Evolutionary conservation across 2,113 vertebrate genomes (phyloP).

Genomic region (Scatophagus argus): DNA sequence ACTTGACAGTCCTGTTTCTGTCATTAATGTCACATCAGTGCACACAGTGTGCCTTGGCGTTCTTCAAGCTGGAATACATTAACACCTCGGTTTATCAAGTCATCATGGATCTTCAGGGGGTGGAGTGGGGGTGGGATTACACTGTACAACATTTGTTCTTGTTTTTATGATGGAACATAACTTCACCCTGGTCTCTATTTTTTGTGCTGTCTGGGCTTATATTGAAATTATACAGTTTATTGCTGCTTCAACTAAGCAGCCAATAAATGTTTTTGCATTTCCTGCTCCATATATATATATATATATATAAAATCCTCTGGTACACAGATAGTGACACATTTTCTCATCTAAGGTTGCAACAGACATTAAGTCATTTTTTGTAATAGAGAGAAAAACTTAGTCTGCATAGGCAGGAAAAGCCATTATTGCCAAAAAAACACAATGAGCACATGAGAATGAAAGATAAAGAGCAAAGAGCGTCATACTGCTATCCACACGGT

Average conservation of each 20-base stretch:
- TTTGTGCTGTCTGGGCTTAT: neutral
- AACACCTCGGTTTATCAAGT: conserved; percentile 69
- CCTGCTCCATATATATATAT: neutral
- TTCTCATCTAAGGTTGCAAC: conserved; percentile 24
- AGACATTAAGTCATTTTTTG: conserved; percentile 29
- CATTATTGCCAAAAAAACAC: conserved; percentile 2
- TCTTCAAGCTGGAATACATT: conserved; percentile 70
- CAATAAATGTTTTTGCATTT: conserved; percentile 11
- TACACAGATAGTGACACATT: conserved; percentile 8
- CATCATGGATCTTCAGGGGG: conserved; percentile 40
- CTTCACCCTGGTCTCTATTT: conserved; percentile 20
- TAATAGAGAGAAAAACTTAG: conserved; percentile 17
- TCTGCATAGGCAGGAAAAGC: neutral
- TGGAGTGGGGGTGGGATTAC: conserved; percentile 47
- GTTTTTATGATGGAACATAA: conserved; percentile 21
- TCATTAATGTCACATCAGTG: conserved; percentile 73
- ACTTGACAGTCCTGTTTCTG: conserved; percentile 56
- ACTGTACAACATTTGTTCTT: conserved; percentile 40
- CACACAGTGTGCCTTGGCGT: conserved; percentile 58
- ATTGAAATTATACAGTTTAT: conserved; percentile 12
- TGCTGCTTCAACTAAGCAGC: neutral
- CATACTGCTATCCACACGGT: neutral
- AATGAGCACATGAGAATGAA: neutral
- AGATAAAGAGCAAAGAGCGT: neutral
- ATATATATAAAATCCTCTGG: conserved; percentile 1